A percentile compares a stretch with the other conserved stretches of the same genome.
Conservation (phyloP, 1,140 invertebrate genomes). For the Drosophila willistoni region DNA sequence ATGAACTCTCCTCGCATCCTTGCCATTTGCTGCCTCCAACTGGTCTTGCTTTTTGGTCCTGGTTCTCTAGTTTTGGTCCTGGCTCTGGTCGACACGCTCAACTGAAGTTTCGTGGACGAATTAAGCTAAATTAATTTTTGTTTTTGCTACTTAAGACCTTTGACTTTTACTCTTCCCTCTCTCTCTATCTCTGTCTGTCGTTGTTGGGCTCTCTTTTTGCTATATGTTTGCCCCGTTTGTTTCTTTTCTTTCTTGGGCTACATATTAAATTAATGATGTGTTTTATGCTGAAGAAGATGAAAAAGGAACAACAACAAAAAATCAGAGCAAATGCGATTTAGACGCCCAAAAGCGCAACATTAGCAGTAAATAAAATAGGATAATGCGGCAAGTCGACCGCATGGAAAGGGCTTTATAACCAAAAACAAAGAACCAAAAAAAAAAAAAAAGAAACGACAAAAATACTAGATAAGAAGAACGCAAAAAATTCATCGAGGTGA, state of each 20-base stretch:
- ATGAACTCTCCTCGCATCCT: slow-evolving; percentile 25
- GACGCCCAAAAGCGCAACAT: slow-evolving; percentile 74
- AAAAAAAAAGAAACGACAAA: slow-evolving; percentile 23
- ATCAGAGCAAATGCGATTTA: slow-evolving; percentile 77
- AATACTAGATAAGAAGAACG: background rate
- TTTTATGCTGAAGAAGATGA: slow-evolving; percentile 61
- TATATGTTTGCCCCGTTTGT: slow-evolving; percentile 30
- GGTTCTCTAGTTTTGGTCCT: background rate
- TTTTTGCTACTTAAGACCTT: slow-evolving; percentile 74
- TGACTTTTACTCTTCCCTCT: slow-evolving; percentile 61
- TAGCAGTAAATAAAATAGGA: slow-evolving; percentile 81
- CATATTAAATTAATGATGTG: slow-evolving; percentile 81
- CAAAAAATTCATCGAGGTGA: slow-evolving; percentile 17
- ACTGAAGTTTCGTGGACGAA: slow-evolving; percentile 78
- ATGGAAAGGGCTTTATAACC: slow-evolving; percentile 42
- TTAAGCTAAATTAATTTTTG: slow-evolving; percentile 82
- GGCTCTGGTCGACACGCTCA: slow-evolving; percentile 48
- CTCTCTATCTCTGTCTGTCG: background rate
- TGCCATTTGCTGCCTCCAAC: slow-evolving; percentile 27
- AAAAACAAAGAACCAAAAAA: slow-evolving; percentile 12
- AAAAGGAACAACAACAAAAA: slow-evolving; percentile 43
- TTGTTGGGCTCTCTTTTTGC: background rate
- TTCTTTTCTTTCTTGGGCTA: slow-evolving; percentile 31
- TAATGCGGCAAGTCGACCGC: slow-evolving; percentile 78
- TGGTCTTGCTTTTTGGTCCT: slow-evolving; percentile 3